Conservation (phyloP, 2,113 vertebrate species). For the Oreocharis arfaki region DNA sequence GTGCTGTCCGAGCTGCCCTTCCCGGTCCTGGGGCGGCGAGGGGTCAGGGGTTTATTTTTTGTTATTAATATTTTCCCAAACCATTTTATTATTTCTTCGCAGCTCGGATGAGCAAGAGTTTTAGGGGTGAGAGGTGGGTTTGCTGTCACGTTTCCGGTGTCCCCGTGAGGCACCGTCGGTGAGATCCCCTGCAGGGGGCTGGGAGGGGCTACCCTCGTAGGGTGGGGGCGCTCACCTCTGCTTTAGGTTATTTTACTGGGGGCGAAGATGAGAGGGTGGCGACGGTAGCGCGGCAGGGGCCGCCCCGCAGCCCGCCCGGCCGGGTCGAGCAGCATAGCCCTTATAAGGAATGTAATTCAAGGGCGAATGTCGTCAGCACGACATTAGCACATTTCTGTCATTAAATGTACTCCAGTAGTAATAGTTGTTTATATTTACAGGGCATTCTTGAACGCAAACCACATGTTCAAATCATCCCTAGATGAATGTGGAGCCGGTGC, state of each 20-base stretch:
- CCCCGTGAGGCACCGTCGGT: background rate
- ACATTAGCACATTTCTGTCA: background rate
- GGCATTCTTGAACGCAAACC: background rate
- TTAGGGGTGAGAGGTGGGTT: background rate
- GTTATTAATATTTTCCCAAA: background rate
- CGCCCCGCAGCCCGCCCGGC: background rate
- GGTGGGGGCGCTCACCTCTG: background rate
- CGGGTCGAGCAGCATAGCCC: background rate
- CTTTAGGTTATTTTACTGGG: background rate
- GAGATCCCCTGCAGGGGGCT: background rate
- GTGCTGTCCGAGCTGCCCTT: background rate
- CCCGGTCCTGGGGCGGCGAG: background rate
- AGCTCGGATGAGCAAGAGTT: background rate
- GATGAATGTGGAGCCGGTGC: background rate
- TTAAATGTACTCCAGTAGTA: background rate
- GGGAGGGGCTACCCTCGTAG: background rate
- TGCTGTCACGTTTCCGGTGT: background rate
- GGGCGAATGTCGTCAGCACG: background rate
- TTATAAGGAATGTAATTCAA: constrained; percentile 29
- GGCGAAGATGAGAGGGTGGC: background rate
- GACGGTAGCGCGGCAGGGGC: background rate
- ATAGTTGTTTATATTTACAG: constrained; percentile 32
- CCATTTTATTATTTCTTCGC: background rate
- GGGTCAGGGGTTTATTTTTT: accelerated
- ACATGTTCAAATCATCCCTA: background rate